A percentile compares a stretch with the other conserved stretches of the same genome.
phyloP scores from a whole-genome alignment of 2,797 vertebrate species.

The Geotrypetes seraphini region DNA sequence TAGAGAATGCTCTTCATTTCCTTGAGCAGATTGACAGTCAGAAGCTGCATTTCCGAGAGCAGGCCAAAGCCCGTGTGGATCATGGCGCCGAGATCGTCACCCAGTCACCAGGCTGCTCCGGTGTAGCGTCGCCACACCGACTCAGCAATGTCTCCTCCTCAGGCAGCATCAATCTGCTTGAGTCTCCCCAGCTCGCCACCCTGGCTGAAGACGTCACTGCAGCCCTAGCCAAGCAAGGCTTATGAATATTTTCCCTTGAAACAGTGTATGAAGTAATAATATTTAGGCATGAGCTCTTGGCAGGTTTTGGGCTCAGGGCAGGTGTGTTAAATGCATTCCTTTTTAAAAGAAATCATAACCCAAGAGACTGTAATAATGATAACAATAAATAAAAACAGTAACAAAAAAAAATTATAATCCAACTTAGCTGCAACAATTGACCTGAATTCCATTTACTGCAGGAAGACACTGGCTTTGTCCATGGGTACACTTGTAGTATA shows the following conservation, averaged over 20 bases:
- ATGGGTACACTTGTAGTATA: conserved; percentile 46
- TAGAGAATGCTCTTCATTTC: conserved; percentile 15
- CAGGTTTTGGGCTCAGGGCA: conserved; percentile 63
- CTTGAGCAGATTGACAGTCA: conserved; percentile 87
- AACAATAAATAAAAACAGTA: conserved; percentile 35
- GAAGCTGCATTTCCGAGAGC: conserved; percentile 81
- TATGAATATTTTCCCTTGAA: conserved; percentile 72
- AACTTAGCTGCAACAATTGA: conserved; percentile 55
- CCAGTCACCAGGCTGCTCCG: conserved; percentile 73
- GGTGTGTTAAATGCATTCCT: conserved; percentile 57
- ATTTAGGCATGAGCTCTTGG: conserved; percentile 67
- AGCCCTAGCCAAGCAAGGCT: conserved; percentile 95
- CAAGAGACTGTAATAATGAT: conserved; percentile 56
- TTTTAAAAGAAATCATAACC: conserved; percentile 50
- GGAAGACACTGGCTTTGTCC: conserved; percentile 58
- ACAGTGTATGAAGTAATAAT: conserved; percentile 45
- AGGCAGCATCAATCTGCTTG: conserved; percentile 90
- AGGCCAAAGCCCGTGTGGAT: conserved; percentile 84
- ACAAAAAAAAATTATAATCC: conserved; percentile 12
- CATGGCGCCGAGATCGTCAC: conserved; percentile 85
- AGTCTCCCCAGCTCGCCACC: conserved; percentile 89
- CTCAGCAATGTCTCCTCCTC: conserved; percentile 93
- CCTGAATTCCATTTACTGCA: conserved; percentile 56
- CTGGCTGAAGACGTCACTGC: conserved; percentile 93
- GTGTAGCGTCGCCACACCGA: conserved; percentile 76